A percentile compares a stretch with the other conserved stretches of the same genome.
phyloP scores from a whole-genome alignment of 2,797 vertebrate species.

The Malacoctenus gilli region DNA sequence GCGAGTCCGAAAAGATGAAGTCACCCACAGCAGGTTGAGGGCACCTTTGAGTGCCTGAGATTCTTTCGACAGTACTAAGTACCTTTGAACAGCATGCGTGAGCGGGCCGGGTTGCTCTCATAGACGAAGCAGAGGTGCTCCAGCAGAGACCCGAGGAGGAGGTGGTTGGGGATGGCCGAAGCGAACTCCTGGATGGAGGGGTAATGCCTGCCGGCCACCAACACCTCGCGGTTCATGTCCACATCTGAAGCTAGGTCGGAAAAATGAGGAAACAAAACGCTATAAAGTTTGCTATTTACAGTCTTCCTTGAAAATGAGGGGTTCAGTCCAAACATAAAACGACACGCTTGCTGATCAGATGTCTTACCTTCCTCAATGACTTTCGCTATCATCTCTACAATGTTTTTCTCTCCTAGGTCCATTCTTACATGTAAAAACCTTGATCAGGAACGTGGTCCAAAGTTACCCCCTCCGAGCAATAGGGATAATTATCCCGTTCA shows the following conservation, averaged over 20 bases:
- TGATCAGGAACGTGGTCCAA: not conserved
- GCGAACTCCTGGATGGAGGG: slow-evolving; percentile 83
- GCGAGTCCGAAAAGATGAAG: too few relatives aligned
- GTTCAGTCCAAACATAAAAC: too few relatives aligned
- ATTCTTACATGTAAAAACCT: slow-evolving; percentile 57
- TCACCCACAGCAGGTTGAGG: too few relatives aligned
- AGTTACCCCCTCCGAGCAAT: slow-evolving; percentile 16
- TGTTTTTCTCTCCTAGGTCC: slow-evolving; percentile 74
- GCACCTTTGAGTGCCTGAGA: too few relatives aligned
- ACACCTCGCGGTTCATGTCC: slow-evolving; percentile 81
- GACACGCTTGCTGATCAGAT: too few relatives aligned
- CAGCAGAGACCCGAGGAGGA: slow-evolving; percentile 92
- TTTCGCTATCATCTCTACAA: slow-evolving; percentile 79
- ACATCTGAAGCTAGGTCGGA: slow-evolving; percentile 86
- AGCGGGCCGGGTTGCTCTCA: slow-evolving; percentile 85
- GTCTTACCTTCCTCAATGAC: slow-evolving; percentile 83
- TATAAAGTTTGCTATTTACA: not conserved
- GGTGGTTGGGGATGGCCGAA: slow-evolving; percentile 93
- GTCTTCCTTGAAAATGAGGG: too few relatives aligned
- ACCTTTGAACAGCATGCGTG: slow-evolving; percentile 91
- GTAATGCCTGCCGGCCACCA: slow-evolving; percentile 78
- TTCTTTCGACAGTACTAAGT: too few relatives aligned
- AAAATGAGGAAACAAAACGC: not conserved
- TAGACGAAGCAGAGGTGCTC: slow-evolving; percentile 96
- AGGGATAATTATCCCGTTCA: slow-evolving; percentile 20